Conservation (phyloP, 2,888 invertebrate genomes). For the Pseudococcus viburni region DNA sequence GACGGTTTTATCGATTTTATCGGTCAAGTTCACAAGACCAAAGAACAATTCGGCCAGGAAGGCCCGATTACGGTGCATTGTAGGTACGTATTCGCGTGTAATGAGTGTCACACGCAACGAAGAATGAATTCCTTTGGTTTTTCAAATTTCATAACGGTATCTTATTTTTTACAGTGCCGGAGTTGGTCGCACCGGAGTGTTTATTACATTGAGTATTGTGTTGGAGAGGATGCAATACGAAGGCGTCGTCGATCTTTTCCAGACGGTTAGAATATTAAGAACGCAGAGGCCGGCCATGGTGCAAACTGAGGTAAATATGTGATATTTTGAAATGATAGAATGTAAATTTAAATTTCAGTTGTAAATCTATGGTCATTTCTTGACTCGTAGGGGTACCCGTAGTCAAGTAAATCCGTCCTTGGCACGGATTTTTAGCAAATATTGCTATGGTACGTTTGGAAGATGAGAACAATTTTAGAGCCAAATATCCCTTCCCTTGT, state of each 20-base stretch:
- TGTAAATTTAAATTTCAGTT: too few species aligned
- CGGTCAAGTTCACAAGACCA: constrained; percentile 99
- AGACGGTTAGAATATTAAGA: constrained; percentile 96
- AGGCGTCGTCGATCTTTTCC: constrained; percentile 98
- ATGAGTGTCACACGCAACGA: too few species aligned
- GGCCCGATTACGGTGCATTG: constrained; percentile 99
- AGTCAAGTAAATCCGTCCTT: too few species aligned
- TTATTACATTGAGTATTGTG: constrained; percentile 97
- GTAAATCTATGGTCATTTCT: too few species aligned
- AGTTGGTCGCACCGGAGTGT: constrained; percentile 98
- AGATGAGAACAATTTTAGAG: too few species aligned
- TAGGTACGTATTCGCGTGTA: constrained; percentile 75
- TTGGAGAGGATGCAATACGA: constrained; percentile 99
- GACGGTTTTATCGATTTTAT: constrained; percentile 99
- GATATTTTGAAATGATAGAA: too few species aligned
- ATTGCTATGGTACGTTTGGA: too few species aligned
- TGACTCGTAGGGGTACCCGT: too few species aligned
- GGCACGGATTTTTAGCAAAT: too few species aligned
- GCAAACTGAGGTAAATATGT: constrained; percentile 91
- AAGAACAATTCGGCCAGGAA: constrained; percentile 99
- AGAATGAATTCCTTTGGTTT: too few species aligned
- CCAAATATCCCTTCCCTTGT: too few species aligned
- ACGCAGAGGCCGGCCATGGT: constrained; percentile 99
- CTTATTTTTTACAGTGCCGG: constrained; percentile 85
- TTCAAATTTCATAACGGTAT: background rate